phyloP scores from a whole-genome alignment of 2,888 invertebrate species.

The Callosobruchus maculatus region DNA sequence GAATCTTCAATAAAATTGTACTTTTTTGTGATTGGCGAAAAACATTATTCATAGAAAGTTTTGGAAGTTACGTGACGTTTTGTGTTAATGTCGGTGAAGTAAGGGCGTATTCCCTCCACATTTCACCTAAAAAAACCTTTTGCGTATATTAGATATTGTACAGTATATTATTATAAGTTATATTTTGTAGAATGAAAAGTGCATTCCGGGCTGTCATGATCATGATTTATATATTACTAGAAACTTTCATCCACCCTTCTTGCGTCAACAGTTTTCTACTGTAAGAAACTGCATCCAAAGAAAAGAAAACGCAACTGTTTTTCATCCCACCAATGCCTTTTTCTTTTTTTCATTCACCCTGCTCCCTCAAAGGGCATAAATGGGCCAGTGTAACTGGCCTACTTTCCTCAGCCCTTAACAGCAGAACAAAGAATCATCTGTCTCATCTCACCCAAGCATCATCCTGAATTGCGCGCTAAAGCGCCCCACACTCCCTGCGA shows the following conservation, averaged over 20 bases:
- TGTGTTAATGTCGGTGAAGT: too few relatives aligned
- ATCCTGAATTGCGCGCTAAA: not conserved
- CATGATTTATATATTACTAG: too few relatives aligned
- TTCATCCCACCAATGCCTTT: not conserved
- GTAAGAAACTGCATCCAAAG: not conserved
- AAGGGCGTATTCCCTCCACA: not conserved
- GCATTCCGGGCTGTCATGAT: too few relatives aligned
- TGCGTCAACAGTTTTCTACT: not conserved
- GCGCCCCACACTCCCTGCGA: not conserved
- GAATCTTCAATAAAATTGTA: too few relatives aligned
- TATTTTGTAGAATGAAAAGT: too few relatives aligned
- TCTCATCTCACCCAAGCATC: not conserved
- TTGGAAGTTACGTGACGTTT: too few relatives aligned
- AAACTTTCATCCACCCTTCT: too few relatives aligned
- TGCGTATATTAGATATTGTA: too few relatives aligned
- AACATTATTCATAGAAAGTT: too few relatives aligned
- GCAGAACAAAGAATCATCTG: not conserved
- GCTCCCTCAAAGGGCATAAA: not conserved
- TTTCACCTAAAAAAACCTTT: not conserved
- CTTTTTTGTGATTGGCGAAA: too few relatives aligned
- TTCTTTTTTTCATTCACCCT: not conserved
- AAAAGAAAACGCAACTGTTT: not conserved
- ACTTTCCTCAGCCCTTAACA: not conserved
- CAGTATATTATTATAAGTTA: too few relatives aligned
- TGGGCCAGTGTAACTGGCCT: not conserved